These are phyloP conservation scores for Gorsachius magnificus DNA, from an alignment of 2,797 vertebrate species.

Conservation along the genomic window DNA sequence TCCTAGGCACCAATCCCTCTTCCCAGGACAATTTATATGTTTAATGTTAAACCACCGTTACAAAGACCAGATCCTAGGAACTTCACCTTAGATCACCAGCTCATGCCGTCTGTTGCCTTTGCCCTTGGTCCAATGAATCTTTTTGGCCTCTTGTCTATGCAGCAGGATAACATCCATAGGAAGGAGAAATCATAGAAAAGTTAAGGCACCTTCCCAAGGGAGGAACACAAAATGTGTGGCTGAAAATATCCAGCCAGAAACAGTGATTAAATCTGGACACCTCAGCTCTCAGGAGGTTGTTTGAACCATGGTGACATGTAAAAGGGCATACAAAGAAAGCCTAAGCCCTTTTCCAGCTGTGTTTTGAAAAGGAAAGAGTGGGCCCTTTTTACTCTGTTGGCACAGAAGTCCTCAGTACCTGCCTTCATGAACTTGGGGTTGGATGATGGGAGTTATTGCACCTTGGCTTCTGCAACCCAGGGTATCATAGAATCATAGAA, in stretches of 20 bases:
- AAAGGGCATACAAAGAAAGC: neutral
- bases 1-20: neutral
- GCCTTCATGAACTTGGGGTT: neutral
- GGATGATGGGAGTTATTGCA: neutral
- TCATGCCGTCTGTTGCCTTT: neutral
- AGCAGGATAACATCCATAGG: neutral
- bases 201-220: neutral
- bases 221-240: neutral
- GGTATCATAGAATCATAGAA: too few relatives aligned
- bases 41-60: neutral
- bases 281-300: neutral
- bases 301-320: neutral
- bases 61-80: neutral
- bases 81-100: fast-evolving
- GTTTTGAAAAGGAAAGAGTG: neutral
- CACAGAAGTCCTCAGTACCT: neutral
- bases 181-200: neutral
- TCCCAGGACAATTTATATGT: neutral
- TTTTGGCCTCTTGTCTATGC: neutral
- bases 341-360: neutral
- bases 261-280: neutral
- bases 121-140: neutral
- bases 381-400: neutral
- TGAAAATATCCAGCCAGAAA: neutral
- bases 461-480: neutral